Conservation (phyloP, 2,888 invertebrate genomes). For the Dasysyrphus albostriatus region DNA sequence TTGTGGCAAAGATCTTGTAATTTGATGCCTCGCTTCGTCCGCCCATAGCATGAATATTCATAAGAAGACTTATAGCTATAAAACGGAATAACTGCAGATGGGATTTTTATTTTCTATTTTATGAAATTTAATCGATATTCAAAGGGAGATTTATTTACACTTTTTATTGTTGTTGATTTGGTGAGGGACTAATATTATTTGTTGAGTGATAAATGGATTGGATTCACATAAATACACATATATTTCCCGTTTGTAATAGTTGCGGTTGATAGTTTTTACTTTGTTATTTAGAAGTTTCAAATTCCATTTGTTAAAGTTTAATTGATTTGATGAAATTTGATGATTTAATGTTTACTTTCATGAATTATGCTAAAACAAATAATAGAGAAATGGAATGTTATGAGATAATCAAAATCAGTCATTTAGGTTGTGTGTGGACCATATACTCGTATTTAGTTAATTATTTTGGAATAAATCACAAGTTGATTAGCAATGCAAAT, state of each 20-base stretch:
- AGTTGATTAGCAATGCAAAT: not conserved
- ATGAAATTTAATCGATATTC: conserved; percentile 56
- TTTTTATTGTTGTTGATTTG: conserved; percentile 8
- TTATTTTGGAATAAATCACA: not conserved
- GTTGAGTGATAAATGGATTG: conserved; percentile 14
- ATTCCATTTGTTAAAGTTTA: not conserved
- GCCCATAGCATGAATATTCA: conserved; percentile 26
- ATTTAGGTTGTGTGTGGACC: not conserved
- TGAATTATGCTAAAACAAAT: conserved; percentile 18
- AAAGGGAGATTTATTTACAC: conserved; percentile 21
- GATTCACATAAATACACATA: not conserved
- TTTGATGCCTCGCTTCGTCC: conserved; percentile 7
- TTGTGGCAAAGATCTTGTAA: conserved; percentile 49
- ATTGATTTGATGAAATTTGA: conserved; percentile 16
- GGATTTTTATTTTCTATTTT: conserved; percentile 22
- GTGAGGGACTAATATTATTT: conserved; percentile 11
- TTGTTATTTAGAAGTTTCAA: conserved; percentile 4
- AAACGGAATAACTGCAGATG: not conserved
- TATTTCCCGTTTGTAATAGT: conserved; percentile 3
- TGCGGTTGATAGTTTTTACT: conserved; percentile 41
- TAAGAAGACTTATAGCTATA: not conserved
- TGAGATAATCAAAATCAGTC: not conserved
- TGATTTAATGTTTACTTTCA: conserved; percentile 21
- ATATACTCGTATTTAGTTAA: not conserved
- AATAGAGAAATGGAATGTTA: not conserved